A percentile compares a stretch with the other conserved stretches of the same genome.
Conservation (phyloP, 2,888 invertebrate species). For the Chalcis sispes region DNA sequence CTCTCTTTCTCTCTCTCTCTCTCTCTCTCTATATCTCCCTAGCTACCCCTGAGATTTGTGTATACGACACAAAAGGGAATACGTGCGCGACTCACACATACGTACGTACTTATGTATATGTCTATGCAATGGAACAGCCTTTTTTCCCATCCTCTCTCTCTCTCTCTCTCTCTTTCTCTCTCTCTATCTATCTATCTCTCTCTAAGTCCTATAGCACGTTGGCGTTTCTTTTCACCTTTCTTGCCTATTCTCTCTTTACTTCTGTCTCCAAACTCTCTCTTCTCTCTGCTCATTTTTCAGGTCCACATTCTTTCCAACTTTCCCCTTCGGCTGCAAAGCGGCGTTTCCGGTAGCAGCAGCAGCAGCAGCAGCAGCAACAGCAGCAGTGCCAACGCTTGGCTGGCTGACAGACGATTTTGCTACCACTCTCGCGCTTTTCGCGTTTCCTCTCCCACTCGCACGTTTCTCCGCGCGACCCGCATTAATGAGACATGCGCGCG, state of each 20-base stretch:
- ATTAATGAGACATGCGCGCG: conserved; percentile 50
- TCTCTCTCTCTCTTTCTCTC: conserved; percentile 7
- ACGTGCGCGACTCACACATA: neutral
- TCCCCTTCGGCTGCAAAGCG: conserved; percentile 15
- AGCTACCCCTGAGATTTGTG: conserved; percentile 35
- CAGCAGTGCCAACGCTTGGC: too few species aligned
- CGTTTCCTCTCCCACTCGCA: neutral
- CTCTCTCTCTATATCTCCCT: neutral
- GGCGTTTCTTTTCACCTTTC: neutral
- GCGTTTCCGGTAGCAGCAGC: conserved; percentile 27
- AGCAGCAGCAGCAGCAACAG: too few species aligned
- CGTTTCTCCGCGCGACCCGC: neutral
- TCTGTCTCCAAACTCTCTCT: neutral
- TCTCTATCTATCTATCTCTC: conserved; percentile 10
- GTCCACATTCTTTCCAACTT: conserved; percentile 8
- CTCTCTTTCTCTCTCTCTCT: too few species aligned
- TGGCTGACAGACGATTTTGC: conserved; percentile 25
- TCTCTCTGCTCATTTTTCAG: conserved; percentile 43
- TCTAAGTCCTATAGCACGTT: too few species aligned
- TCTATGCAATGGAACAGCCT: neutral
- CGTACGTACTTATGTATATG: neutral
- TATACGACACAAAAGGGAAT: conserved; percentile 44
- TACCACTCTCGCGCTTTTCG: neutral
- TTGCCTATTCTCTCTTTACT: conserved; percentile 15
- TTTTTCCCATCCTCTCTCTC: neutral